Percentiles rank a stretch among this genome's conserved stretches.
These are phyloP conservation scores for Epinotia ramella DNA, from an alignment of 2,888 invertebrate species.

Conservation along the genomic window DNA sequence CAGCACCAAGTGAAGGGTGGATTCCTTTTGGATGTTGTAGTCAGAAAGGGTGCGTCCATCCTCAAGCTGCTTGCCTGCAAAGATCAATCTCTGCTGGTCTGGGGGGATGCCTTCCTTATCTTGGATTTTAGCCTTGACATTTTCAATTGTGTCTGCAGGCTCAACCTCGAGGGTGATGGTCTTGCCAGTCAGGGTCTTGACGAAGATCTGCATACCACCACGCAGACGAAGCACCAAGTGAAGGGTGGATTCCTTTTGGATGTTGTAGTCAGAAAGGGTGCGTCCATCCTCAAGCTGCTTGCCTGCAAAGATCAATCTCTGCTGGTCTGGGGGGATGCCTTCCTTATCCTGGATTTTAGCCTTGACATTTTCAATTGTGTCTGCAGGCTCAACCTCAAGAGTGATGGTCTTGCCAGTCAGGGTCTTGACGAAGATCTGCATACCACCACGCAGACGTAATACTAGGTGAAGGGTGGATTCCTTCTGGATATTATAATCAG, in stretches of 20 bases:
- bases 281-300: slow-evolving; percentile 52
- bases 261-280: slow-evolving; percentile 44
- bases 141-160: slow-evolving; percentile 62
- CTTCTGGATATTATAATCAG: slow-evolving; percentile 55
- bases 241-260: slow-evolving; percentile 42
- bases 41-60: slow-evolving; percentile 64
- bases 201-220: slow-evolving; percentile 56
- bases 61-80: slow-evolving; percentile 63
- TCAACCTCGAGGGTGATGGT: slow-evolving; percentile 61
- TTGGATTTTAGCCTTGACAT: slow-evolving; percentile 62
- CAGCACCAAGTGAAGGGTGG: slow-evolving; percentile 60
- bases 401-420: slow-evolving; percentile 54
- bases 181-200: slow-evolving; percentile 56
- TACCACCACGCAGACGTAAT: slow-evolving; percentile 52
- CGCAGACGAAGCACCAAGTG: slow-evolving; percentile 44
- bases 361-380: slow-evolving; percentile 53
- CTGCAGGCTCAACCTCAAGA: slow-evolving; percentile 51
- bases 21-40: slow-evolving; percentile 67
- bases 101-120: slow-evolving; percentile 64
- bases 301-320: slow-evolving; percentile 52
- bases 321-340: slow-evolving; percentile 54
- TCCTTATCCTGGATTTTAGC: slow-evolving; percentile 54
- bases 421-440: slow-evolving; percentile 55
- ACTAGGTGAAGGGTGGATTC: slow-evolving; percentile 54
- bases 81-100: slow-evolving; percentile 61